These are phyloP conservation scores for Axis porcinus DNA, from an alignment of 2,113 vertebrate genomes.

Conservation along the genomic window DNA sequence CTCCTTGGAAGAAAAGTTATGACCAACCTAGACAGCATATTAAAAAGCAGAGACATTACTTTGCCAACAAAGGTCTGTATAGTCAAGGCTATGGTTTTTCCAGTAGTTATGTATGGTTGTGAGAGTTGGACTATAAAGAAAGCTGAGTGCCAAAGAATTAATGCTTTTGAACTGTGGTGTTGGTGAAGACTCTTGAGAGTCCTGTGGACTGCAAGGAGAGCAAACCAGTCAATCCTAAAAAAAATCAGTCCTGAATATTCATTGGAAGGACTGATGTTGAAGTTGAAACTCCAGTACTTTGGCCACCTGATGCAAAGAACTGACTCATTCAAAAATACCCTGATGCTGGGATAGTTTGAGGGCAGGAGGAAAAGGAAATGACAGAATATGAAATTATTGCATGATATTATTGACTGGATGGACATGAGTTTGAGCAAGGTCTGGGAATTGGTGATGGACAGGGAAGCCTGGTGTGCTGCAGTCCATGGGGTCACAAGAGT, in stretches of 20 bases:
- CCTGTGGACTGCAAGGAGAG: background rate
- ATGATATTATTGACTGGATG: background rate
- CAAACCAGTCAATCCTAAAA: background rate
- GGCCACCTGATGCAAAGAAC: background rate
- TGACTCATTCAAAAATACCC: background rate
- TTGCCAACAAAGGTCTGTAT: background rate
- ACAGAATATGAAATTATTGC: background rate
- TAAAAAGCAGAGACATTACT: background rate
- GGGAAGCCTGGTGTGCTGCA: background rate
- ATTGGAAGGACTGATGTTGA: background rate
- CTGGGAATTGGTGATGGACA: background rate
- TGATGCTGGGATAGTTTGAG: background rate
- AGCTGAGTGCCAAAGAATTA: background rate
- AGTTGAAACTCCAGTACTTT: background rate
- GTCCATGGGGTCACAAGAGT: rapidly evolving
- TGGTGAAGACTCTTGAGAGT: background rate
- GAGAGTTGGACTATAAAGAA: background rate
- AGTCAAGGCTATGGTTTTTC: background rate
- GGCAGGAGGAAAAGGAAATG: background rate
- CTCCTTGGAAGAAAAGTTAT: background rate
- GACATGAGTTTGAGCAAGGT: background rate
- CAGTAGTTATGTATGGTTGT: background rate
- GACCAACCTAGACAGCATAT: background rate
- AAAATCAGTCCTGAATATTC: background rate
- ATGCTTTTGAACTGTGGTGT: background rate